Evolutionary conservation across 1,140 invertebrate genomes (phyloP).

Genomic region (Argopecten irradians): DNA sequence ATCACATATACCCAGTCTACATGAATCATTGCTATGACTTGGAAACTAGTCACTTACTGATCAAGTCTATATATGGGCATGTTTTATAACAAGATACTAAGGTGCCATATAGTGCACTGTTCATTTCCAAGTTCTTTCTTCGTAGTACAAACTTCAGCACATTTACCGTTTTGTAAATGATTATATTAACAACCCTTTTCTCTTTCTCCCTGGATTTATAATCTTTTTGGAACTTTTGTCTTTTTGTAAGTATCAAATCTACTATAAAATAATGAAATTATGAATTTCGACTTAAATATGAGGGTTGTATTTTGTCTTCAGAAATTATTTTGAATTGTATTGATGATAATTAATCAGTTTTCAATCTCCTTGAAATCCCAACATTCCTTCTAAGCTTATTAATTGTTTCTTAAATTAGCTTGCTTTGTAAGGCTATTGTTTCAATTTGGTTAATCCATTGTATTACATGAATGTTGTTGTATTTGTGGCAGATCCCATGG

Average conservation of each 20-base stretch:
- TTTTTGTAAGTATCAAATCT: neutral
- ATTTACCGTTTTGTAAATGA: neutral
- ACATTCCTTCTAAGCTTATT: neutral
- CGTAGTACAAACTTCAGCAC: neutral
- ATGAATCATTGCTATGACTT: neutral
- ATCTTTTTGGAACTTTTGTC: neutral
- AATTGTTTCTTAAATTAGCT: neutral
- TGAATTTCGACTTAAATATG: too few species aligned
- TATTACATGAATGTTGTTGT: neutral
- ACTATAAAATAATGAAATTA: too few species aligned
- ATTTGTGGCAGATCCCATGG: neutral
- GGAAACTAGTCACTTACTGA: slow-evolving; percentile 2
- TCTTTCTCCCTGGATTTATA: neutral
- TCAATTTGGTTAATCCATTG: neutral
- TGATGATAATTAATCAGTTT: too few species aligned
- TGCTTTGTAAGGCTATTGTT: neutral
- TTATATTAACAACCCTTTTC: neutral
- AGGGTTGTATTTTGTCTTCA: too few species aligned
- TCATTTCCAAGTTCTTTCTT: neutral
- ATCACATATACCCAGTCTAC: neutral
- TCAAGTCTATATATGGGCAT: neutral
- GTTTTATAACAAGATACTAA: neutral
- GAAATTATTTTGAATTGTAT: too few species aligned
- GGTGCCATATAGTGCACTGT: neutral
- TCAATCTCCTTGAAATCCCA: neutral